A percentile compares a stretch with the other conserved stretches of the same genome.
These are phyloP conservation scores for Phylloscopus trochilus DNA, from an alignment of 2,113 vertebrate genomes.

Conservation along the genomic window DNA sequence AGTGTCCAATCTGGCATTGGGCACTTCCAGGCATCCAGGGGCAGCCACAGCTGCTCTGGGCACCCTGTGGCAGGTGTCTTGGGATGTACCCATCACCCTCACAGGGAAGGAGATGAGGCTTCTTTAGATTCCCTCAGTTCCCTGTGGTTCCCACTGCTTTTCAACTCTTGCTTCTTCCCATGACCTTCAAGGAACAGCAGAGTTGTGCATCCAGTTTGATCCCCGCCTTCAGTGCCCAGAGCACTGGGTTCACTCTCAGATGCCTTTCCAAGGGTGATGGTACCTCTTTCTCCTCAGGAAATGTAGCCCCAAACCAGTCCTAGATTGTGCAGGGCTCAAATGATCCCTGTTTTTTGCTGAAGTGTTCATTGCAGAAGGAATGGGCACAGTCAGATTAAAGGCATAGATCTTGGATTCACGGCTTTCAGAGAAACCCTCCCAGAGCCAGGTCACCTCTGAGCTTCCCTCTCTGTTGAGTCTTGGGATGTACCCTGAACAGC, in stretches of 20 bases:
- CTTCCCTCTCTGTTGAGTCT: not conserved
- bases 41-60: not conserved
- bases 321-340: not conserved
- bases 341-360: not conserved
- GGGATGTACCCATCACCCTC: not conserved
- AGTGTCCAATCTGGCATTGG: rapidly evolving
- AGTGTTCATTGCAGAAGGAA: not conserved
- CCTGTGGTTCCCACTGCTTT: not conserved
- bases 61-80: not conserved
- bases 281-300: not conserved
- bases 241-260: not conserved
- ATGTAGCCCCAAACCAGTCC: not conserved
- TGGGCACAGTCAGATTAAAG: not conserved
- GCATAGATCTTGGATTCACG: not conserved
- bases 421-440: not conserved
- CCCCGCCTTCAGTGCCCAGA: not conserved
- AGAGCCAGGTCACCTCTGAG: not conserved
- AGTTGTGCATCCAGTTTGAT: not conserved
- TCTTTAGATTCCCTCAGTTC: not conserved
- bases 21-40: not conserved
- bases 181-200: not conserved
- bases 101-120: not conserved
- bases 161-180: not conserved
- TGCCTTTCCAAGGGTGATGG: not conserved
- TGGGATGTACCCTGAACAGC: not conserved